Evolutionary conservation across 2,888 invertebrate species (phyloP).

Genomic region (Idaea biselata): DNA sequence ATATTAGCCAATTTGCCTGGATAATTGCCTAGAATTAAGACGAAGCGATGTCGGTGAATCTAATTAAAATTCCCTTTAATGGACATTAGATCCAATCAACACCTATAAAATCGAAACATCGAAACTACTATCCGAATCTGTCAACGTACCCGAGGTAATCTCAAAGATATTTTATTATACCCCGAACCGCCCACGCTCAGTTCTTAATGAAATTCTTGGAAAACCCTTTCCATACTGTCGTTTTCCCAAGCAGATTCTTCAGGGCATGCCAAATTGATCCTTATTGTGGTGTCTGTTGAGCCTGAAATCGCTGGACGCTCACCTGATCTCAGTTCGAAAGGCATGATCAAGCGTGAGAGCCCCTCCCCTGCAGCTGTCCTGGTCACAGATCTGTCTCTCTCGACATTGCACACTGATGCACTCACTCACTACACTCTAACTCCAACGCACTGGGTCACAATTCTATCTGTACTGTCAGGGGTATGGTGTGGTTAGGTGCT

Average conservation of each 20-base stretch:
- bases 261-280: slow-evolving; percentile 20
- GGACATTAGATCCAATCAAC: neutral
- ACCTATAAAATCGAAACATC: neutral
- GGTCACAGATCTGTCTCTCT: slow-evolving; percentile 63
- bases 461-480: slow-evolving; percentile 15
- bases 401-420: slow-evolving; percentile 61
- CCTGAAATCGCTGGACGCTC: slow-evolving; percentile 49
- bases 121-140: slow-evolving; percentile 3
- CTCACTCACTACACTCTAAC: slow-evolving; percentile 55
- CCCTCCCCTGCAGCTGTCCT: slow-evolving; percentile 57
- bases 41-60: neutral
- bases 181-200: slow-evolving; percentile 16
- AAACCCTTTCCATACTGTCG: slow-evolving; percentile 26
- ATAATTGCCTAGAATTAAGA: neutral
- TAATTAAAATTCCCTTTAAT: neutral
- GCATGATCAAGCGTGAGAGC: slow-evolving; percentile 71
- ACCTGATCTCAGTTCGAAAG: slow-evolving; percentile 77
- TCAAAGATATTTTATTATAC: slow-evolving; percentile 10
- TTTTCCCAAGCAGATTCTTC: slow-evolving; percentile 21
- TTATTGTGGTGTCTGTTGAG: slow-evolving; percentile 25
- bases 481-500: slow-evolving; percentile 16
- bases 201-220: slow-evolving; percentile 26
- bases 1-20: neutral
- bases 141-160: slow-evolving; percentile 14
- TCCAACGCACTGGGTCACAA: slow-evolving; percentile 13